A percentile compares a stretch with the other conserved stretches of the same genome.
These are phyloP conservation scores for Deilephila elpenor DNA, from an alignment of 2,888 invertebrate genomes.

Conservation along the genomic window DNA sequence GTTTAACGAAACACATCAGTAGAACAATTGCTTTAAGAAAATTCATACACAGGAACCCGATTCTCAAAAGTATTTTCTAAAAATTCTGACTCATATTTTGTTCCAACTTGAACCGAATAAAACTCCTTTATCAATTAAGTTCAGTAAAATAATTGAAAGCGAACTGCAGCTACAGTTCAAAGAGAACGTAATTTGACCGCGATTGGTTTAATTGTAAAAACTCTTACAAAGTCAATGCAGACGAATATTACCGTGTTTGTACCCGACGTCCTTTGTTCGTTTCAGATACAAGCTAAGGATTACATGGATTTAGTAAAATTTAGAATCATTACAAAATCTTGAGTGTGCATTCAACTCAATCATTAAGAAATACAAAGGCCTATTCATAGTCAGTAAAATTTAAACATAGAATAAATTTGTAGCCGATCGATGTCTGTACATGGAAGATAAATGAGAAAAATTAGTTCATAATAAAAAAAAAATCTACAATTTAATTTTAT, in stretches of 20 bases:
- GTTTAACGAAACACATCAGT: background rate
- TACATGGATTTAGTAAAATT: background rate
- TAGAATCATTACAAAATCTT: background rate
- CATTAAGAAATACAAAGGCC: too few relatives aligned
- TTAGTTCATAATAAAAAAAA: too few relatives aligned
- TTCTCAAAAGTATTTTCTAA: background rate
- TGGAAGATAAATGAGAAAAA: too few relatives aligned
- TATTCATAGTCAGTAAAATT: too few relatives aligned
- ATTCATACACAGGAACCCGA: background rate
- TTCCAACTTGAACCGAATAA: background rate
- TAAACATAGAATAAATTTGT: too few relatives aligned
- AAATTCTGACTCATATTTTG: background rate
- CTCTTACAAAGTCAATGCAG: conserved; percentile 33
- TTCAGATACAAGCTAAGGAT: background rate
- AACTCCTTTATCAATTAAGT: conserved; percentile 31
- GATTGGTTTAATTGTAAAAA: conserved; percentile 53
- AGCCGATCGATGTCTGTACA: too few relatives aligned
- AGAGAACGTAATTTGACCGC: conserved; percentile 47
- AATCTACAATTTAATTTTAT: too few relatives aligned
- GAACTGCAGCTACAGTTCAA: conserved; percentile 49
- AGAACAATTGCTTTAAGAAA: background rate
- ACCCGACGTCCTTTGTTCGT: background rate
- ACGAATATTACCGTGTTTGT: background rate
- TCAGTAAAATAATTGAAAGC: conserved; percentile 40
- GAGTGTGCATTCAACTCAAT: background rate